These are phyloP conservation scores for Coracopsis vasa DNA, from an alignment of 2,113 vertebrate genomes.

Conservation along the genomic window DNA sequence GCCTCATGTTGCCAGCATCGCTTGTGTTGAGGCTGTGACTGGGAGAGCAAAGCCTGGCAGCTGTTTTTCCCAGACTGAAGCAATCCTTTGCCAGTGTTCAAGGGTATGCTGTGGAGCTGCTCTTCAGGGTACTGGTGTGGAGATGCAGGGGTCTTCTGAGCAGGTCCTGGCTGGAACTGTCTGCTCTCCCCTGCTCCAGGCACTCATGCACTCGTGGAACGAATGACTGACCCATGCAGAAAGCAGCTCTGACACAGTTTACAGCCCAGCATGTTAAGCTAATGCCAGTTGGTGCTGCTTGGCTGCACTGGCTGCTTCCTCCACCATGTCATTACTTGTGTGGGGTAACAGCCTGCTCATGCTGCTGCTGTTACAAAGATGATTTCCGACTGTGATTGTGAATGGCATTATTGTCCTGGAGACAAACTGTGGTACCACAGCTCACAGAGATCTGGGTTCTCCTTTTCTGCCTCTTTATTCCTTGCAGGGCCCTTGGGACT, in stretches of 20 bases:
- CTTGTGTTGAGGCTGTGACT: not conserved
- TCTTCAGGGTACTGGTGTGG: not conserved
- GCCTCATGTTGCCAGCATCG: not conserved
- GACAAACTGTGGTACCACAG: not conserved
- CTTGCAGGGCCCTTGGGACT: not conserved
- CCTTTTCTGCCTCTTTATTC: not conserved
- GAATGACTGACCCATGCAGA: not conserved
- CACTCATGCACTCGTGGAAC: not conserved
- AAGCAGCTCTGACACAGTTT: not conserved
- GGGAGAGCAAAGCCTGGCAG: not conserved
- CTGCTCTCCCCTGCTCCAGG: not conserved
- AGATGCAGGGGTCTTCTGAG: not conserved
- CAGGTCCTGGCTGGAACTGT: not conserved
- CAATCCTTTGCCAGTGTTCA: not conserved
- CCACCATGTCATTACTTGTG: not conserved
- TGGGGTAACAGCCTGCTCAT: not conserved
- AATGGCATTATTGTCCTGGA: not conserved
- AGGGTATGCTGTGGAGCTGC: not conserved
- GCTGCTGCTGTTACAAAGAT: not conserved
- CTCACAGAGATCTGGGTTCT: not conserved
- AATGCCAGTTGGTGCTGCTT: not conserved
- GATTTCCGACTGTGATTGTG: not conserved
- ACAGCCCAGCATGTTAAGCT: not conserved
- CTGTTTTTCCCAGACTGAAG: not conserved
- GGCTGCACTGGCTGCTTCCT: not conserved